Conservation (phyloP, 2,888 invertebrate species). For the Cyclophora punctaria region DNA sequence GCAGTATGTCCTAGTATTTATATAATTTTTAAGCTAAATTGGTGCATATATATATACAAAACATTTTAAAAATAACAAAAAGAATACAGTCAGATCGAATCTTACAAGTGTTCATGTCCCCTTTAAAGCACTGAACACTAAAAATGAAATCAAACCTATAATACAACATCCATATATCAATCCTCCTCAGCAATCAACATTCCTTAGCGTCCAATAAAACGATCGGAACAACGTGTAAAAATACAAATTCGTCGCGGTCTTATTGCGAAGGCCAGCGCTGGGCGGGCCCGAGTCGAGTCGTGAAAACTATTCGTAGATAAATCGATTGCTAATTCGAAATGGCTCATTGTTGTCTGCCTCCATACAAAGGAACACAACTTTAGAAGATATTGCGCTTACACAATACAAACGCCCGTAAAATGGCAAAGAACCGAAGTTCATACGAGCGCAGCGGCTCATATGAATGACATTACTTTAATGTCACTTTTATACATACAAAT, state of each 20-base stretch:
- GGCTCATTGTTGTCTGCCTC: slow-evolving; percentile 67
- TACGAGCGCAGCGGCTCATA: neutral
- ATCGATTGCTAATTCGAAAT: slow-evolving; percentile 70
- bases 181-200: slow-evolving; percentile 7
- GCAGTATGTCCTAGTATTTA: no score
- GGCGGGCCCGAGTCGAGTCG: slow-evolving; percentile 39
- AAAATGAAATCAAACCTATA: neutral
- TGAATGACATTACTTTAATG: neutral
- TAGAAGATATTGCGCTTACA: slow-evolving; percentile 52
- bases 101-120: neutral
- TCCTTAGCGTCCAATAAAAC: slow-evolving; percentile 6
- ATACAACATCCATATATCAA: neutral
- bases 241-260: slow-evolving; percentile 27
- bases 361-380: slow-evolving; percentile 65
- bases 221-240: slow-evolving; percentile 20
- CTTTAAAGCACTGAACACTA: neutral
- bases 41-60: no score
- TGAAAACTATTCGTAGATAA: slow-evolving; percentile 63
- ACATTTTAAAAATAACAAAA: no score
- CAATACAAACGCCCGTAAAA: slow-evolving; percentile 41
- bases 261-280: slow-evolving; percentile 23
- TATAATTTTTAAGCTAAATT: no score
- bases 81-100: no score
- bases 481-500: neutral
- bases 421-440: slow-evolving; percentile 18